Base-by-base conservation (phyloP, 2,113 vertebrate genomes). In the Bujurquina vittata region DNA sequence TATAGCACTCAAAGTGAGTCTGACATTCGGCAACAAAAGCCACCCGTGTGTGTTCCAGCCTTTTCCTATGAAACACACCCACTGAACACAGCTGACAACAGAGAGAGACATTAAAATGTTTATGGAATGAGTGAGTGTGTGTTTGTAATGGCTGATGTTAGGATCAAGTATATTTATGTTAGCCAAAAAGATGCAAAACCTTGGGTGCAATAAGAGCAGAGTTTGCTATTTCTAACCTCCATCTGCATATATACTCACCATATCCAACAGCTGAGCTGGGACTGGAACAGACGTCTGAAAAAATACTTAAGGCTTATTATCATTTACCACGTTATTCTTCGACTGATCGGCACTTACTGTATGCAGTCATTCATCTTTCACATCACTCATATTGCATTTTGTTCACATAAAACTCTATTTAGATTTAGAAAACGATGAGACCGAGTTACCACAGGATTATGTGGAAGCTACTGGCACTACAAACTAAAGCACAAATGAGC, bases 301-400 rank as follows among this genome's bases (percentile, higher is more conserved):
- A 89, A 89, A 93, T 84, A 92, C 83, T 94, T 94, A 94, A 94
- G 92, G 93, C 94, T 92, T 89, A 35, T 54, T 88, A 72, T 91
- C 59, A 86, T 84, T 89, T 91, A 90, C 79, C 84, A 88, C 35
- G 15, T 84, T 77, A 87, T 84, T 87, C 79, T 78, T 83, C 5
- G 3, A 88, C 87, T 62, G 84, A 90, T 75, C 29, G 83, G 90
- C 87, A 84, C 62, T 83, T 82, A 60, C 81, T 82, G 63, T 80
- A 60, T 79, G 84, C 79, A 79, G 69, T 81, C 86, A 78, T 72
- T 90, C 83, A 14, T 33, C 54, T 60, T 79, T 26, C 80, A 85
- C 69, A 60, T 89, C 79, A 75, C 75, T 81, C 81, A 58, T 89
- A 92, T 90, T 91, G 90, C 92, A 90, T 92, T 87, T 86, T 84